Evolutionary conservation across 2,888 invertebrate species (phyloP).

Genomic region (Agrypnus murinus): DNA sequence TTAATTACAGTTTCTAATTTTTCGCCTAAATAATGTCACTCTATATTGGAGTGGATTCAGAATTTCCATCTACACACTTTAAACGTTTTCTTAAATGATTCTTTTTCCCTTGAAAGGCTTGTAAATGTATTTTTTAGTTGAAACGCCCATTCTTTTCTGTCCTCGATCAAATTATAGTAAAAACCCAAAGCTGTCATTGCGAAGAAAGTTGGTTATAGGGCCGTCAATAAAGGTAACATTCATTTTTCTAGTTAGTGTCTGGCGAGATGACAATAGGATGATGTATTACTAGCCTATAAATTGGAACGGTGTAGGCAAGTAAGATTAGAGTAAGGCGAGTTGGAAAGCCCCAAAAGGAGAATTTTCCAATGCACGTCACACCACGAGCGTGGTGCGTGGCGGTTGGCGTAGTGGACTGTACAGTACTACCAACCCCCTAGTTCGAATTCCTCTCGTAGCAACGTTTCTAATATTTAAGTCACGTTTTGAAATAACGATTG

Average conservation of each 20-base stretch:
- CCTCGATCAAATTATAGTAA: background rate
- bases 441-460: conserved; percentile 14
- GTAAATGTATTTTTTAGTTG: too few relatives aligned
- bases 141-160: background rate
- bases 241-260: conserved; percentile 35
- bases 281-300: conserved; percentile 39
- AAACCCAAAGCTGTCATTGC: background rate
- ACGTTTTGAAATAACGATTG: conserved; percentile 66
- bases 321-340: conserved; percentile 29
- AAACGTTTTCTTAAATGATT: too few relatives aligned
- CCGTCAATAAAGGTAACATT: conserved; percentile 28
- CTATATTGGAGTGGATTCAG: too few relatives aligned
- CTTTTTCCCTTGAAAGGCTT: too few relatives aligned
- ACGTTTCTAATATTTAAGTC: conserved; percentile 62
- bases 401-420: conserved; percentile 6
- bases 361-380: conserved; percentile 35
- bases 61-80: too few relatives aligned
- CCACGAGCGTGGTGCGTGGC: background rate
- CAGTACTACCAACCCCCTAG: too few relatives aligned
- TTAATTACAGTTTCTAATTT: too few relatives aligned
- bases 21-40: too few relatives aligned
- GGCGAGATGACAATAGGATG: conserved; percentile 49
- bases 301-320: conserved; percentile 21
- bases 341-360: conserved; percentile 33
- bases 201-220: conserved; percentile 8